Evolutionary conservation across 2,113 vertebrate species (phyloP), one percentile per base, ranked within the genome.

Genomic region (Notiomystis cincta): DNA sequence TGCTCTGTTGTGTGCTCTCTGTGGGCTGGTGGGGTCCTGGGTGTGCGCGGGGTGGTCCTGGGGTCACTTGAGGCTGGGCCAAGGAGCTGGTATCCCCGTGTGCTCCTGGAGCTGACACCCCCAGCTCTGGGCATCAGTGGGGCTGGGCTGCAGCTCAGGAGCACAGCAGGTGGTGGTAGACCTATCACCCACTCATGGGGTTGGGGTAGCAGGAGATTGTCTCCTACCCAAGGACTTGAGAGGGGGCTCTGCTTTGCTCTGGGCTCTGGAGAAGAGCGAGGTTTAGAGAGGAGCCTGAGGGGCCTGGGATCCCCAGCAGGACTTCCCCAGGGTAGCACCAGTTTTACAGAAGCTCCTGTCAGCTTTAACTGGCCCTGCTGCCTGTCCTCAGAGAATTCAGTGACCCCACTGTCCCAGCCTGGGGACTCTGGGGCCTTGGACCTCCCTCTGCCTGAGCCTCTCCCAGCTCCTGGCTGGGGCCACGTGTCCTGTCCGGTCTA

Each of bases 401-500:
- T 71, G 75, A 71, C 81, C 77, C 30, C 23, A 3, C 8, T 3
- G 6, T 35, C 44, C 62, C 1, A 4, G 18, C 42, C 33, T 0
- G 1, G 31, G 65, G 60, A 40, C 35, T 30, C 72, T 15, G 1
- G 5, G 3, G 8, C 57, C 53, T 64, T 1, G 33, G 50, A 47
- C 95, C 83, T 91, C 95, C 91, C 87, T 92, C 89, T 3, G 42
- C 57, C n/a, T 12, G 7, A 31, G 75, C 93, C 82, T 77, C 40
- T 92, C 76, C 23, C 48, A 21, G 82, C 70, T 79, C 61, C 33
- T 12, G 6, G 9, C 67, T 6, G 3, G 0, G 27, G 47, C 61
- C 96, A 96, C 96, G 93, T 97, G 96, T 82, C 79, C 81, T 0
- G 0, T 40, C 56, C 0, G 6, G 53, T 77, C 95, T 97, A 96